Percentiles rank a stretch among this genome's conserved stretches.
phyloP scores from a whole-genome alignment of 2,113 vertebrate species.

The Bungarus multicinctus region DNA sequence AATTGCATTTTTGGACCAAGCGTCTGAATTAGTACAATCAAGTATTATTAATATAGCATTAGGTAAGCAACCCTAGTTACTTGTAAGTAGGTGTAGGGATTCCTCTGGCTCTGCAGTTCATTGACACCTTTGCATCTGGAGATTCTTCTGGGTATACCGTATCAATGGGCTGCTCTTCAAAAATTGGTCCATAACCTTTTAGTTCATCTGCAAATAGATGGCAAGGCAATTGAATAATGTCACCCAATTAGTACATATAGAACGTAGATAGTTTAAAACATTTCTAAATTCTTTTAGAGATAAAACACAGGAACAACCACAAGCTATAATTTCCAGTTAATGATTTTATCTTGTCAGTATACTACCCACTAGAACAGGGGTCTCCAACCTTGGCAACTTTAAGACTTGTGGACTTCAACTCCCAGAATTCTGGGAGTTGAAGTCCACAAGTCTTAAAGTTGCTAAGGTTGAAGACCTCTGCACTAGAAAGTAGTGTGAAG shows the following conservation, averaged over 20 bases:
- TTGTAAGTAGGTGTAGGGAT: constrained; percentile 88
- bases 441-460: no score
- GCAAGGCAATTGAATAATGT: background rate
- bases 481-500: background rate
- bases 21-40: background rate
- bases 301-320: fast-evolving
- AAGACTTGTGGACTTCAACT: no score
- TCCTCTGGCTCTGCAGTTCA: constrained; percentile 88
- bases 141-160: constrained; percentile 97
- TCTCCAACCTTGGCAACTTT: no score
- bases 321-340: background rate
- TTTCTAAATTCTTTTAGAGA: background rate
- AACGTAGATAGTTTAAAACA: background rate
- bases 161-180: constrained; percentile 93
- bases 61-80: constrained; percentile 65
- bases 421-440: no score
- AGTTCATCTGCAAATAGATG: constrained; percentile 76
- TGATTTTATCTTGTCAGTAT: background rate
- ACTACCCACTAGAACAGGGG: background rate
- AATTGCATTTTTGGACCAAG: background rate
- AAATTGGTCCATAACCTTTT: constrained; percentile 89
- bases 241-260: background rate
- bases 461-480: no score
- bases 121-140: constrained; percentile 87
- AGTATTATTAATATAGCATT: background rate